Evolutionary conservation across 2,888 invertebrate genomes (phyloP), one percentile per base, ranked within the genome.

Genomic region (Eristalinus aeneus): DNA sequence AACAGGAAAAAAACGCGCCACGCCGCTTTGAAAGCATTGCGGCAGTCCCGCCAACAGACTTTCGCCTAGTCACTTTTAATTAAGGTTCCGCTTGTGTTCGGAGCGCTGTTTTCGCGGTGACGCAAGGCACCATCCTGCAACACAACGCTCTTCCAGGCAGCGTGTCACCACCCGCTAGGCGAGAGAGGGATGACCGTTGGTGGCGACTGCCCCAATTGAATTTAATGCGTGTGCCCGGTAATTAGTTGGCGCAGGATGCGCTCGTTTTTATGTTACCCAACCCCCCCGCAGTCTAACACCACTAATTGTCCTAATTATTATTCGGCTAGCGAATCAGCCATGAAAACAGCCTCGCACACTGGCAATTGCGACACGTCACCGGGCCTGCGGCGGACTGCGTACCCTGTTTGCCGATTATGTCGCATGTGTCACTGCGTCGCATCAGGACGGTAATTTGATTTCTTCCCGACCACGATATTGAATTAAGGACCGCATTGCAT

Each of bases 51-150:
- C 82, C 54, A 71, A 34, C 64, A 68, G 63, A 81, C 81, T 69
- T 81, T 81, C 69, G 56, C 73, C 20, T 74, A 86, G 86, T 86
- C 86, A 82, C 77, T 86, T 86, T 82, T 86, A 86, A 86, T 86
- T 82, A 86, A 74, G 82, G 82, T 63, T 23, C 69, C 73, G 76
- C 72, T 74, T 65, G 63, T 67, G 68, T 79, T 79, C 63, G 61
- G 75, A 32, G 53, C 27, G 54, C 27, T 83, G 67, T 76, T 80
- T 79, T 76, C 76, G 56, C 67, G 67, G 68, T 53, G 16, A 34
- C 31, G 39, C 31, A 58, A 12, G 31, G 79, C 58, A 56, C 54
- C 61, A 67, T 63, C 27, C 39, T 16, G 34, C 72, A 46, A 56
- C 75, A 80, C 61, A 60, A 53, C 54, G 20, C 31, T 23, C 32